Base-by-base conservation (phyloP, 2,797 vertebrate genomes). In the Otolemur crassicaudatus region DNA sequence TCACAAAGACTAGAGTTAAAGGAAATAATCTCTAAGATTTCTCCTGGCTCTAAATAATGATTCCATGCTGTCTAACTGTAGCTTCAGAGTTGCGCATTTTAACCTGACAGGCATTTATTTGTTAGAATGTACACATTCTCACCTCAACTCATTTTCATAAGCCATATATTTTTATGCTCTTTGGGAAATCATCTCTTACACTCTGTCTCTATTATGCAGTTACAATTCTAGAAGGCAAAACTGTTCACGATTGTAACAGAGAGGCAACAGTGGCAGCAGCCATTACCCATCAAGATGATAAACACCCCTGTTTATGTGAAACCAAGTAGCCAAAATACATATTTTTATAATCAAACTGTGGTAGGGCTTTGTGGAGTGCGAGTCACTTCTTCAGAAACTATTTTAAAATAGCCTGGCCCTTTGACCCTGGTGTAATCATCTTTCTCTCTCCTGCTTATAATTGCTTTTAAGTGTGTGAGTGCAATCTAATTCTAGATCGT, bases 401-500 rank as follows among this genome's bases (percentile, higher is more conserved):
- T 90, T 70, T 95, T 77, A 40, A 90, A 95, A 49, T 49, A 82
- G 14, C 25, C 53, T 65, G 34, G 73, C 56, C 72, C 90, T 94
- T 80, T 27, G 34, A 65, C 76, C 63, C 40, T 11, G 12, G 46
- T 49, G 31, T 49, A 67, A 87, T 80, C 84, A 29, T 53, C 29
- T 76, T 87, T 89, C 84, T 93, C 13, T 79, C 70, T 75, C 60
- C 5, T 23, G 43, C 81, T 94, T 77, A 31, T 76, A 94, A 94
- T 43, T 90, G 67, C 56, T 94, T 95, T 94, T 83, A 90, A 88
- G 69, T 40, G 2, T 92, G 20, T 82, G 46, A 60, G 76, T 67
- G 63, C 83, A 83, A 91, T 90, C 93, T 93, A 87, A 90, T 79
- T 96, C 87, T 43, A 65, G 69, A 90, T 58, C 90, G 72, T 61